Evolutionary conservation across 2,113 vertebrate genomes (phyloP).

Genomic region (Sigmodon hispidus): DNA sequence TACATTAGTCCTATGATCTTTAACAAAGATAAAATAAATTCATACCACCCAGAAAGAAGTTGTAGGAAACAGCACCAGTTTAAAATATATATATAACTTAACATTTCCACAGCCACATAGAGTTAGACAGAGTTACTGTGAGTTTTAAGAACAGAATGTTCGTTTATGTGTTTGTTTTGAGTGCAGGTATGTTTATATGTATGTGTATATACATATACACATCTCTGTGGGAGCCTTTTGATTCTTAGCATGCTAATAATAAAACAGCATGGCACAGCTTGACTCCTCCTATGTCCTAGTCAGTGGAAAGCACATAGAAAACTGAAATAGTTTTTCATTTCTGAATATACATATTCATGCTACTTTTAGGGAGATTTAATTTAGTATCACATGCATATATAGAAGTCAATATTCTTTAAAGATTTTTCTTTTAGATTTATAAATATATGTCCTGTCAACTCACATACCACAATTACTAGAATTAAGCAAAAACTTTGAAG

Average conservation of each 20-base stretch:
- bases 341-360: slow-evolving; percentile 6
- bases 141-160: slow-evolving; percentile 32
- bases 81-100: neutral
- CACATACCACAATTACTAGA: slow-evolving; percentile 29
- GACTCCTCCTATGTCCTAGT: slow-evolving; percentile 51
- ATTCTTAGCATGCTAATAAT: neutral
- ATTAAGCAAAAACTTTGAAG: slow-evolving; percentile 52
- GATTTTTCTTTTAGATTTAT: slow-evolving; percentile 53
- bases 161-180: neutral
- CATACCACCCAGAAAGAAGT: neutral
- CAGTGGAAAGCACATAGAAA: slow-evolving; percentile 5
- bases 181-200: neutral
- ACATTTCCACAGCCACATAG: neutral
- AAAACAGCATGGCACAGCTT: neutral
- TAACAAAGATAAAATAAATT: slow-evolving; percentile 49
- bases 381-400: neutral
- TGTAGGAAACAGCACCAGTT: neutral
- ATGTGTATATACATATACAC: neutral
- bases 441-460: neutral
- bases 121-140: neutral
- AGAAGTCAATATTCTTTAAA: slow-evolving; percentile 28
- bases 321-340: slow-evolving; percentile 40
- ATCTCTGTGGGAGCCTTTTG: neutral
- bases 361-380: slow-evolving; percentile 3
- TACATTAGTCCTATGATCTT: slow-evolving; percentile 7